Base-by-base conservation (phyloP, 2,113 vertebrate genomes). In the Boleophthalmus pectinirostris region DNA sequence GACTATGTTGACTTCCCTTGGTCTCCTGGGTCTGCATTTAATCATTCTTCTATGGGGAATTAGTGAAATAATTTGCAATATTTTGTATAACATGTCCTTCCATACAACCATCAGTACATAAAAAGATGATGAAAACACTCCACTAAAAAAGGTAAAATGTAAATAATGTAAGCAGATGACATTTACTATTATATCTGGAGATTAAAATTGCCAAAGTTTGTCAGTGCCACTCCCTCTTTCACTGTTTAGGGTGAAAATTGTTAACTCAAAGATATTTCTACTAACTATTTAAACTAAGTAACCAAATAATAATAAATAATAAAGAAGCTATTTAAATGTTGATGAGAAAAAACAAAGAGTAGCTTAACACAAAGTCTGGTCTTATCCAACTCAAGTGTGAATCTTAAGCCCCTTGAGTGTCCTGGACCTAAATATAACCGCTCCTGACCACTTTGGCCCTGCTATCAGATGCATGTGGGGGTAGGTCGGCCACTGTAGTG, bases 351-450 rank as follows among this genome's bases (percentile, higher is more conserved):
- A 24, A 69, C 56, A 82, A 77, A 82, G 75, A 53, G 45, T 3
- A 46, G 51, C 49, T 74, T 74, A 57, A 61, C 18, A 46, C 47
- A 77, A 77, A 72, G 35, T 43, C 53, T 25, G 24, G 43, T 3
- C 73, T 80, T 69, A 80, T 82, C 75, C 47, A 14, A 66, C 21
- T 60, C 57, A 69, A 64, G 58, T 51, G 73, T 49, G 80, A 68
- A 80, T 79, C 20, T 78, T 53, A 70, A 82, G 69, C 70, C 64
- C 38, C 58, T 63, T 66, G 49, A 51, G 72, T 67, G 77, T 72
- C 66, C 51, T 74, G 60, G 63, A 70, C 70, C 84, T 88, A 87
- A 89, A 90, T 85, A 85, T 86, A 86, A 81, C 15, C 16, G 1
- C 20, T 14, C 69, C 46, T 24, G 67, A 57, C 29, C 53, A 72